Conservation (phyloP, 2,888 invertebrate species). For the Euproctis similis region DNA sequence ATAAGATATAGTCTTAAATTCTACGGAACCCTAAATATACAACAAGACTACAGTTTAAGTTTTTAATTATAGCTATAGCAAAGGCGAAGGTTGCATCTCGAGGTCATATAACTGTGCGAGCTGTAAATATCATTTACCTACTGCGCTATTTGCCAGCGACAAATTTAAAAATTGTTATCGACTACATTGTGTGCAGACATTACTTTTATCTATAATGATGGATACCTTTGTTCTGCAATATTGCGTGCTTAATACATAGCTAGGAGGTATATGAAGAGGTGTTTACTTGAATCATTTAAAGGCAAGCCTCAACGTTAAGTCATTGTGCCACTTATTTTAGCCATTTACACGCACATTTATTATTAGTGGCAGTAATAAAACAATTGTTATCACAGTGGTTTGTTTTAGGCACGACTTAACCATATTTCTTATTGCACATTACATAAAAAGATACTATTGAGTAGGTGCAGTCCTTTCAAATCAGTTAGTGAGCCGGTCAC, state of each 20-base stretch:
- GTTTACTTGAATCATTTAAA: slow-evolving; percentile 19
- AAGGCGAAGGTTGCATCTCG: slow-evolving; percentile 52
- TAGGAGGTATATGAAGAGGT: slow-evolving; percentile 15
- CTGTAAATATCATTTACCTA: slow-evolving; percentile 29
- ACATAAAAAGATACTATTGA: too few relatives aligned
- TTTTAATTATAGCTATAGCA: slow-evolving; percentile 33
- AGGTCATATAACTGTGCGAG: slow-evolving; percentile 55
- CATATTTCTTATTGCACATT: too few relatives aligned
- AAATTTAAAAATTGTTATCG: slow-evolving; percentile 9
- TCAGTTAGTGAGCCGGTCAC: too few relatives aligned
- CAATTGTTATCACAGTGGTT: slow-evolving; percentile 13
- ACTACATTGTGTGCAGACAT: slow-evolving; percentile 10
- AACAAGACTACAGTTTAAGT: too few relatives aligned
- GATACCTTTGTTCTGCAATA: slow-evolving; percentile 15
- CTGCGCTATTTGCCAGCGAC: slow-evolving; percentile 12
- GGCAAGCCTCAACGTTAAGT: slow-evolving; percentile 15
- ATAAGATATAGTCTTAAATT: too few relatives aligned
- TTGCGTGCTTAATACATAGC: slow-evolving; percentile 17
- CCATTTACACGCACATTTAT: slow-evolving; percentile 16
- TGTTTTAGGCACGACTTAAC: slow-evolving; percentile 13
- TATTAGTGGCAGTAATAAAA: slow-evolving; percentile 15
- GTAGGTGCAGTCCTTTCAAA: too few relatives aligned
- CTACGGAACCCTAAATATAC: too few relatives aligned
- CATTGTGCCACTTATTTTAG: slow-evolving; percentile 29
- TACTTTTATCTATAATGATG: slow-evolving; percentile 10